Conservation (phyloP, 2,888 invertebrate species). For the Tipula unca region DNA sequence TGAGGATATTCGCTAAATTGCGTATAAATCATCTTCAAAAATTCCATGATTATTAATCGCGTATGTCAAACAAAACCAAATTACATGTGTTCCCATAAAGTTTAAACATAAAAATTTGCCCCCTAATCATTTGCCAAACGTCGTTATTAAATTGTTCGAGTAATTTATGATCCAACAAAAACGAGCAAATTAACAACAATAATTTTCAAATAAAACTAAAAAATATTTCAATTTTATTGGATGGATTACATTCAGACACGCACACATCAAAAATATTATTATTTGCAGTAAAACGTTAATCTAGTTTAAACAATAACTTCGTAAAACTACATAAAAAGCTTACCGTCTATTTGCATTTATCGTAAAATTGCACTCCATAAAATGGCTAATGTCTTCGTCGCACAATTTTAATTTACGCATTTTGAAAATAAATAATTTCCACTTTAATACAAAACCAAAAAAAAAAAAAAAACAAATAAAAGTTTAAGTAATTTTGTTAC, state of each 20-base stretch:
- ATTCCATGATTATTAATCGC: background rate
- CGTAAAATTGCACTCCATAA: conserved; percentile 14
- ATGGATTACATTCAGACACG: background rate
- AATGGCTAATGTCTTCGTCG: background rate
- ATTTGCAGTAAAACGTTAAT: background rate
- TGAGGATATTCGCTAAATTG: too few relatives aligned
- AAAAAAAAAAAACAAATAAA: background rate
- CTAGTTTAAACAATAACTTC: background rate
- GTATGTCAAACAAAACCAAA: background rate
- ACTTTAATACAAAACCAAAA: too few relatives aligned
- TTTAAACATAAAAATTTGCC: background rate
- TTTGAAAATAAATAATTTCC: background rate
- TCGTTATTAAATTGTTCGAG: background rate
- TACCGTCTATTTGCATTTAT: background rate
- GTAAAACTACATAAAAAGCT: background rate
- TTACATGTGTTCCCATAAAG: background rate
- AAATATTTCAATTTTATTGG: background rate
- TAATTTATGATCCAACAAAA: background rate
- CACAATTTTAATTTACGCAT: background rate
- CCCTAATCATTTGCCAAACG: background rate
- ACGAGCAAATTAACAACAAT: too few relatives aligned
- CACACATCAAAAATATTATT: background rate
- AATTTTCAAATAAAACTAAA: background rate
- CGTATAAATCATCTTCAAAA: too few relatives aligned
- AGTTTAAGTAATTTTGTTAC: background rate